Evolutionary conservation across 2,888 invertebrate species (phyloP).

Genomic region (Mythimna impura): DNA sequence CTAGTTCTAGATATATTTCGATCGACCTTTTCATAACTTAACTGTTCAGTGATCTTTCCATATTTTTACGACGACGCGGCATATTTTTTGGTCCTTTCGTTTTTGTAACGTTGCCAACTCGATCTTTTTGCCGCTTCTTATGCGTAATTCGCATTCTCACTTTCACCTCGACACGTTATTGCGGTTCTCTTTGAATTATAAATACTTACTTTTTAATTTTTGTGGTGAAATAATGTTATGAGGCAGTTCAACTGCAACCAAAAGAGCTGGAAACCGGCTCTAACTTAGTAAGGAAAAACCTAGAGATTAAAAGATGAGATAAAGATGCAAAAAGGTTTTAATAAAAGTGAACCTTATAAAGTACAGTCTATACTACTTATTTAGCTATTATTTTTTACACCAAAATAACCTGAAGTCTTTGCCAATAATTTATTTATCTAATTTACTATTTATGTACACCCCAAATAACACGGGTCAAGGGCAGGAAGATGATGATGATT

Average conservation of each 20-base stretch:
- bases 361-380: background rate
- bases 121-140: constrained; percentile 23
- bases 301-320: no score
- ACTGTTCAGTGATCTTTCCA: constrained; percentile 5
- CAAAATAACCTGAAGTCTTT: no score
- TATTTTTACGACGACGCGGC: constrained; percentile 9
- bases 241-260: background rate
- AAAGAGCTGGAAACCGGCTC: no score
- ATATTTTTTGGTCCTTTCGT: constrained; percentile 18
- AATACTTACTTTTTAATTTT: background rate
- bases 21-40: constrained; percentile 27
- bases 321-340: background rate
- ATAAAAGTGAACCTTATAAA: background rate
- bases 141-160: constrained; percentile 51
- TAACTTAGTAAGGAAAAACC: background rate
- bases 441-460: no score
- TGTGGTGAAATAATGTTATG: background rate
- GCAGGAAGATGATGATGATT: no score
- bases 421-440: no score
- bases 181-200: constrained; percentile 16
- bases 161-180: constrained; percentile 47
- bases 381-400: no score
- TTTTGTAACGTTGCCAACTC: constrained; percentile 48
- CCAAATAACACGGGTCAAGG: no score
- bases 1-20: constrained; percentile 58